Evolutionary conservation across 2,797 vertebrate genomes (phyloP), one percentile per base, ranked within the genome.

Genomic region (Decapterus maruadsi): DNA sequence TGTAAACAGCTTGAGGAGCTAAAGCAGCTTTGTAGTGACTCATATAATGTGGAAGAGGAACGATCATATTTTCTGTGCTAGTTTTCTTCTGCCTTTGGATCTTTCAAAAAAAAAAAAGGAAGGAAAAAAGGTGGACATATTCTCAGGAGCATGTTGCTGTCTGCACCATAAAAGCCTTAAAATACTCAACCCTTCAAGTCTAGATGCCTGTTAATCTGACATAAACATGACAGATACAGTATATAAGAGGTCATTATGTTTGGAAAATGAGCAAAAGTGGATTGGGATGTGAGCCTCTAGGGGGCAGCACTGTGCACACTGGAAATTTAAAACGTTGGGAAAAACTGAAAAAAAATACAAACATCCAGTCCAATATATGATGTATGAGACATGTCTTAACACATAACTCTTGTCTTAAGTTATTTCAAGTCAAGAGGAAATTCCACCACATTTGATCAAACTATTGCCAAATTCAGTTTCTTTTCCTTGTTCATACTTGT

Each of bases 1-100:
- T 70, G 71, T 78, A 60, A 89, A 90, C 77, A 87, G 76, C 83
- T 83, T 40, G 70, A 63, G 63, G 77, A 77, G 75, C 34, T 74
- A 48, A 82, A 77, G 63, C 43, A 83, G 66, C 5, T 42, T 80
- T 80, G 85, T 68, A 77, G 69, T 67, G 71, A 74, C 69, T 88
- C 69, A 83, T 83, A 79, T 88, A n/a, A n/a, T 72, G 81, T 69
- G 66, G 58, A 84, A 42, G 29, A 87, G 22, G 17, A 83, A 68
- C 9, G 6, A 38, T 46, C 2, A 0, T 38, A 3, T 60, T 77
- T 65, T 77, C 66, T 55, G 7, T 64, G 26, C 38, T 8, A 13
- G 26, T 53, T 66, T 81, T 19, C 10, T 53, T 55, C 43, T 50
- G 54, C 48, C 72, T 19, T 45, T 31, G 16, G 31, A 7, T 10